Percentiles rank a stretch among this genome's conserved stretches.
These are phyloP conservation scores for Sweltsa coloradensis DNA, from an alignment of 1,140 invertebrate species.

Conservation along the genomic window DNA sequence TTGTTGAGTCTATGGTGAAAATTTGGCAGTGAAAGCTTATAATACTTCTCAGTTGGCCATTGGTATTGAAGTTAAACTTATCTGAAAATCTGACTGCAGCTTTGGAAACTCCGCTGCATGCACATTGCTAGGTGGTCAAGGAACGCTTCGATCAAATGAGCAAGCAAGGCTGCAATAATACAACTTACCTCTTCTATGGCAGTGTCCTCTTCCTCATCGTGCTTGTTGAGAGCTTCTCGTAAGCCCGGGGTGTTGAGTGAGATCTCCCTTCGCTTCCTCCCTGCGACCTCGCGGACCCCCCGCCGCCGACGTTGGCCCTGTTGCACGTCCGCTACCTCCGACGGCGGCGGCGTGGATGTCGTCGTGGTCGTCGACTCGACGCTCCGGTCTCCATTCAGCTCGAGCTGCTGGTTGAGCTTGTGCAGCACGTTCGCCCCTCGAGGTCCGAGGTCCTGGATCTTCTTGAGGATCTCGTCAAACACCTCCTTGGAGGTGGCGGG, in stretches of 20 bases:
- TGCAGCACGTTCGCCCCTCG: conserved; percentile 37
- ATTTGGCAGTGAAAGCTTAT: no score
- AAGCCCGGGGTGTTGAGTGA: conserved; percentile 16
- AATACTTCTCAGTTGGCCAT: no score
- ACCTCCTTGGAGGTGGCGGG: conserved; percentile 43
- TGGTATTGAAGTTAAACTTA: no score
- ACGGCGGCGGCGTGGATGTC: background rate
- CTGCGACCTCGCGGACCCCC: background rate
- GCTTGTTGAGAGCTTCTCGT: conserved; percentile 32
- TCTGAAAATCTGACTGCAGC: no score
- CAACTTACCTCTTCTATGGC: conserved; percentile 44
- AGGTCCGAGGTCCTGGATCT: conserved; percentile 37
- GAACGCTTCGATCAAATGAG: no score
- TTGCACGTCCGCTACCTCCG: background rate
- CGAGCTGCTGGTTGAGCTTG: conserved; percentile 31
- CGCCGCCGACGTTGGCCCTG: background rate
- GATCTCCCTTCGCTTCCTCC: background rate
- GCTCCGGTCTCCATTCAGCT: conserved; percentile 8
- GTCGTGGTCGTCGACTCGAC: background rate
- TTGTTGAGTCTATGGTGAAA: no score
- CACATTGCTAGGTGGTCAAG: no score
- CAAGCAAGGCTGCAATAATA: background rate
- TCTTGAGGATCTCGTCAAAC: conserved; percentile 40
- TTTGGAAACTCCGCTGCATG: no score
- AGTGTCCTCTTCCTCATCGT: conserved; percentile 43